A percentile compares a stretch with the other conserved stretches of the same genome.
These are phyloP conservation scores for Montipora efflorescens DNA, from an alignment of 64 coral and sea anemone genomes.

Conservation along the genomic window DNA sequence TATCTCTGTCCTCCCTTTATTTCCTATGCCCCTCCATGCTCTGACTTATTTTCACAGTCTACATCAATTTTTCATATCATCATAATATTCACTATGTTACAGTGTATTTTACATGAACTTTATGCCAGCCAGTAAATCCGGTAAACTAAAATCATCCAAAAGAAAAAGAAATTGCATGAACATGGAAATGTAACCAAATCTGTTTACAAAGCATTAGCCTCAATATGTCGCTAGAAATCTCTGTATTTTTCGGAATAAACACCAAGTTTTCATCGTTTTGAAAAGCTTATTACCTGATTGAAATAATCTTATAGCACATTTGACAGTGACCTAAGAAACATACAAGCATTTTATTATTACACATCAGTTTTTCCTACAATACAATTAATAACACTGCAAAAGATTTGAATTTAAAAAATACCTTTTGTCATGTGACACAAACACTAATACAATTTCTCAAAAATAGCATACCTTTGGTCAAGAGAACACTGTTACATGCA, in stretches of 20 bases:
- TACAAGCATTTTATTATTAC: background rate
- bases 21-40: background rate
- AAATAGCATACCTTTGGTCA: slow-evolving; percentile 8
- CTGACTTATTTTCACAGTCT: background rate
- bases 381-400: background rate
- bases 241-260: slow-evolving; percentile 17
- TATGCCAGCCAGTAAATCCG: slow-evolving; percentile 2
- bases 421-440: background rate
- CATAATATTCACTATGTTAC: background rate
- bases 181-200: background rate
- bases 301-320: background rate
- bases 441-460: background rate
- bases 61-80: slow-evolving; percentile 26
- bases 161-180: background rate
- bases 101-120: slow-evolving; percentile 21
- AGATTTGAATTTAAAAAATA: background rate
- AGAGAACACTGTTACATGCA: slow-evolving; percentile 5
- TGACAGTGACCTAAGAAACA: slow-evolving; percentile 7
- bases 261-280: background rate
- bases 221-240: background rate
- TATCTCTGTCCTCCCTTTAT: background rate
- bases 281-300: slow-evolving; percentile 22
- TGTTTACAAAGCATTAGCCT: background rate
- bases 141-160: background rate
- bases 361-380: background rate